Conservation (phyloP, 2,888 invertebrate genomes). For the Phasia obesa region DNA sequence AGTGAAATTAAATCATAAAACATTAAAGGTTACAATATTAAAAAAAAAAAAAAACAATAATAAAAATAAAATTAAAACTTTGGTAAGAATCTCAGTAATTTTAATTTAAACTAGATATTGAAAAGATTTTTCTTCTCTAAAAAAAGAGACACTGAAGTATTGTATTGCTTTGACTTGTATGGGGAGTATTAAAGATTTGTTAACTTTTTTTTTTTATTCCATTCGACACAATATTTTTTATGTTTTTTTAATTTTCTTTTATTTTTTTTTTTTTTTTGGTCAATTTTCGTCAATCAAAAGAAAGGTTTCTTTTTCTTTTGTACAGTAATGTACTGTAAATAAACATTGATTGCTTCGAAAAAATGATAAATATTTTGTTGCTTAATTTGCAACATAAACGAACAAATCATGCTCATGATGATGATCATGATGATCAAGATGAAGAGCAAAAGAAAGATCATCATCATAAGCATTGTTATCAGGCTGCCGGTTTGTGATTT, state of each 20-base stretch:
- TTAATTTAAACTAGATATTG: slow-evolving; percentile 28
- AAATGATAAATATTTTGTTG: slow-evolving; percentile 60
- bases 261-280: slow-evolving; percentile 10
- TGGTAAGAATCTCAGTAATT: slow-evolving; percentile 43
- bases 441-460: slow-evolving; percentile 15
- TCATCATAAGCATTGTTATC: slow-evolving; percentile 37
- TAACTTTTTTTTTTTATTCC: slow-evolving; percentile 16
- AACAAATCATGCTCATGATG: slow-evolving; percentile 53
- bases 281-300: slow-evolving; percentile 33
- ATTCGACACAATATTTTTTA: background rate
- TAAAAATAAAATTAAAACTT: slow-evolving; percentile 26
- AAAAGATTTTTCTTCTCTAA: background rate
- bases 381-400: slow-evolving; percentile 60
- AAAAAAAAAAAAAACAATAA: slow-evolving; percentile 13
- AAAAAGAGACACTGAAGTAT: background rate
- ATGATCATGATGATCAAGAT: slow-evolving; percentile 56
- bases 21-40: slow-evolving; percentile 53
- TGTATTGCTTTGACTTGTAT: background rate
- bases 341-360: slow-evolving; percentile 68
- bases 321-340: slow-evolving; percentile 71
- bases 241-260: slow-evolving; percentile 1
- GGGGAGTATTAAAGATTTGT: slow-evolving; percentile 24
- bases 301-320: slow-evolving; percentile 29
- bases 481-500: slow-evolving; percentile 34
- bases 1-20: slow-evolving; percentile 46